Base-by-base conservation (phyloP, 1,140 invertebrate species). In the Probaryconus sp. region DNA sequence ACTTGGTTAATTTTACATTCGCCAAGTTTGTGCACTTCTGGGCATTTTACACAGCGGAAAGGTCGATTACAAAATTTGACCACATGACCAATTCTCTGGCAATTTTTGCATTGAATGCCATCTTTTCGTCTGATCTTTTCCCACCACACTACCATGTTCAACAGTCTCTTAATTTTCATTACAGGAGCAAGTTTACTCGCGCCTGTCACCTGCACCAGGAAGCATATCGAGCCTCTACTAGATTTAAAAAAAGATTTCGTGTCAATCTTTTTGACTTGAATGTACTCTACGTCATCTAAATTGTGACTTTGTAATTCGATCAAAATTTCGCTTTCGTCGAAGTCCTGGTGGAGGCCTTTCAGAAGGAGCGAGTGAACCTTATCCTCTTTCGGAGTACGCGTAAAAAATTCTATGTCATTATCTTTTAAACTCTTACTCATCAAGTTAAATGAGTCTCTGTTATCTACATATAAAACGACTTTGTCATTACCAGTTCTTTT, bases 41-140 rank as follows among this genome's bases (percentile, higher is more conserved):
- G 33, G 17, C 76, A 78, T 43, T 68, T 74, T 0, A 71, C 56
- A 7, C 76, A 78, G 14, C 68, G 11, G 20, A 42, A 56, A 0
- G 6, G 13, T 0, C 58, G 6, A 14, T 58, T 21, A 14, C 65
- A 78, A 10, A 68, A 56, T 11, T 20, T 48, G 5, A 60, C 71
- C 3, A 64, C 37, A 11, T 67, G 75, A 0, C 60, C 60, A 1
- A 74, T 63, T 20, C 61, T 31, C 30, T 74, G 65, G 21, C 70
- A 77, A 1, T 63, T 73, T 2, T 14, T 50, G 13, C 65, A 77
- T 55, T 77, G 56, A 5, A 48, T 61, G 7, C 40, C 16, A 0
- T 14, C 33, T 2, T n/a, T 24, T 5, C 51, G 56, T 43, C 9
- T 40, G 6, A 77, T 5, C 11, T 11, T 28, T 31, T 71, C 61